Evolutionary conservation across 2,888 invertebrate species (phyloP).

Genomic region (Petrolisthes cinctipes): DNA sequence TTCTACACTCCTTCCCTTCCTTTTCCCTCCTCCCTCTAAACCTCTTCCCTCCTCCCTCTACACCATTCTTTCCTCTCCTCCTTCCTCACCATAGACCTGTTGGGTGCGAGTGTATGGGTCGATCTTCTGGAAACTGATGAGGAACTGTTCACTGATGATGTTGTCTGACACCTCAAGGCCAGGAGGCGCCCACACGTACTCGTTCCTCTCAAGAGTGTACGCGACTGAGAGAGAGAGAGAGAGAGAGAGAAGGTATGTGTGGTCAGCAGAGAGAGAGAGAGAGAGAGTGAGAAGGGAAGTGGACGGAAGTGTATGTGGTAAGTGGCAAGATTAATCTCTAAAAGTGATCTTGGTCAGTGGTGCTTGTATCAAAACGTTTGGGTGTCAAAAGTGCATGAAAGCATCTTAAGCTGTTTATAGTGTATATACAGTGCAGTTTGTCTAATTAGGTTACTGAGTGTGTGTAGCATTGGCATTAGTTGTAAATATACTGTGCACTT

Average conservation of each 20-base stretch:
- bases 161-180: conserved; percentile 19
- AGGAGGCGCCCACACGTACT: conserved; percentile 34
- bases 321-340: too few species aligned
- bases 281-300: background rate
- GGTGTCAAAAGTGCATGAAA: too few species aligned
- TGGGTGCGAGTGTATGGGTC: conserved; percentile 26
- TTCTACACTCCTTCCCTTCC: background rate
- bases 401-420: too few species aligned
- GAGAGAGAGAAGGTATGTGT: background rate
- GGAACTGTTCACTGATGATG: conserved; percentile 38
- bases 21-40: background rate
- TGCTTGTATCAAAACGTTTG: too few species aligned
- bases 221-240: conserved; percentile 23
- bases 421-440: too few species aligned
- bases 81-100: conserved; percentile 16
- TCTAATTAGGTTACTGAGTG: too few species aligned
- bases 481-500: too few species aligned
- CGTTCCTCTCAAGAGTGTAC: conserved; percentile 39
- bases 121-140: conserved; percentile 8
- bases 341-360: too few species aligned
- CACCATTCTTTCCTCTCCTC: background rate
- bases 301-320: background rate
- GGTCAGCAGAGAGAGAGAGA: background rate
- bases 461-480: too few species aligned
- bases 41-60: background rate